Conservation (phyloP, 2,888 invertebrate species). For the Sipha maydis region DNA sequence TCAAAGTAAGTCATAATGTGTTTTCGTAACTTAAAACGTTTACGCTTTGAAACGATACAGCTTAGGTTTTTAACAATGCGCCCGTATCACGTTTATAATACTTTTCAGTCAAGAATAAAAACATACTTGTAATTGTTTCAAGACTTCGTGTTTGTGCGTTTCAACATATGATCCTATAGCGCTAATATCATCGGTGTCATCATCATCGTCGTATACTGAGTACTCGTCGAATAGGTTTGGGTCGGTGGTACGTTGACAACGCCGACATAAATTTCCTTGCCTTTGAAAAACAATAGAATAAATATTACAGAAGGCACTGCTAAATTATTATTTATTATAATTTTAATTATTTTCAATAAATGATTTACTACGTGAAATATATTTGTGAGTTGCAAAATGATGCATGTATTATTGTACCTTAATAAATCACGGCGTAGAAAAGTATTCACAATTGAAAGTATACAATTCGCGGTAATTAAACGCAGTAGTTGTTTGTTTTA, state of each 20-base stretch:
- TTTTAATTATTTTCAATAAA: too few relatives aligned
- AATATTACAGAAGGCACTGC: background rate
- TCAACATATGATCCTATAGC: slow-evolving; percentile 66
- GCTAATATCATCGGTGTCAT: slow-evolving; percentile 74
- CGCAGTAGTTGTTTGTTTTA: too few relatives aligned
- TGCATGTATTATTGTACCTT: background rate
- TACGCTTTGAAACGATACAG: background rate
- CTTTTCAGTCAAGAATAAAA: slow-evolving; percentile 5
- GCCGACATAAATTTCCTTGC: slow-evolving; percentile 84
- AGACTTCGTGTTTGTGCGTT: slow-evolving; percentile 65
- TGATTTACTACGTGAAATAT: too few relatives aligned
- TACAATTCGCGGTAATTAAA: too few relatives aligned
- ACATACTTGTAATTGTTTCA: slow-evolving; percentile 64
- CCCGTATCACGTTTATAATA: slow-evolving; percentile 44
- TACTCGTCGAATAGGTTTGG: slow-evolving; percentile 70
- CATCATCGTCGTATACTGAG: slow-evolving; percentile 77
- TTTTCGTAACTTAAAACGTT: slow-evolving; percentile 29
- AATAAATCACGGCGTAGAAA: too few relatives aligned
- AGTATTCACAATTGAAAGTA: too few relatives aligned
- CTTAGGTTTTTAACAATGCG: slow-evolving; percentile 13
- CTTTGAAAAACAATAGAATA: slow-evolving; percentile 68
- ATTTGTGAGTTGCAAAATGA: background rate
- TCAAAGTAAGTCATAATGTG: background rate
- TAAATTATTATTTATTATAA: too few relatives aligned
- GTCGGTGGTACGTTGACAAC: slow-evolving; percentile 73